Evolutionary conservation across 2,113 vertebrate species (phyloP).

Genomic region (Lasiurus borealis): DNA sequence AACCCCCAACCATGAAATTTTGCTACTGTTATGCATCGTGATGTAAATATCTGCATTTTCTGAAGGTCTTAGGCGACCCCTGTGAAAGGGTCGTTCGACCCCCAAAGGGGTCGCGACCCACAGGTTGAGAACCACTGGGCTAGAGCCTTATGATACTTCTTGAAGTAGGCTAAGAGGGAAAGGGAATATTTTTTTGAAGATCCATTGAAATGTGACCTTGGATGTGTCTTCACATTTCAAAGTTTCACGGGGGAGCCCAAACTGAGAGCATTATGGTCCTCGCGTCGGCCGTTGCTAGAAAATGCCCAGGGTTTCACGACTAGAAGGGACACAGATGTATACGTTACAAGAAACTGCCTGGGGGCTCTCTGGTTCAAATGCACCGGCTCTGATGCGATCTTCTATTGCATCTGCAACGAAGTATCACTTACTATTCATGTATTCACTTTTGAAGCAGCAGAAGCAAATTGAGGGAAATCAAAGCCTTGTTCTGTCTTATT

Average conservation of each 20-base stretch:
- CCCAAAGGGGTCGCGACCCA: no score
- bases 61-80: no score
- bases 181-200: neutral
- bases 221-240: slow-evolving; percentile 34
- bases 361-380: neutral
- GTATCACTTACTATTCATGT: slow-evolving; percentile 30
- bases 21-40: no score
- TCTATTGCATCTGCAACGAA: neutral
- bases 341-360: neutral
- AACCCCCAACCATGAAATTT: no score
- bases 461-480: slow-evolving; percentile 36
- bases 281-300: neutral
- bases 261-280: neutral
- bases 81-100: no score
- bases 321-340: neutral
- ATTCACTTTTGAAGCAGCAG: slow-evolving; percentile 54
- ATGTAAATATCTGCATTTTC: no score
- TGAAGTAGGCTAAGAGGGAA: slow-evolving; percentile 17
- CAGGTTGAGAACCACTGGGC: no score
- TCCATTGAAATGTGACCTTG: neutral
- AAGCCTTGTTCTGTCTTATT: slow-evolving; percentile 28
- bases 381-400: neutral
- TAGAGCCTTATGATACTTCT: neutral
- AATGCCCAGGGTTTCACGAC: neutral
- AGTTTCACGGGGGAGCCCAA: neutral